A percentile compares a stretch with the other conserved stretches of the same genome.
Evolutionary conservation across 2,888 invertebrate genomes (phyloP).

Genomic region (Rhingia rostrata): DNA sequence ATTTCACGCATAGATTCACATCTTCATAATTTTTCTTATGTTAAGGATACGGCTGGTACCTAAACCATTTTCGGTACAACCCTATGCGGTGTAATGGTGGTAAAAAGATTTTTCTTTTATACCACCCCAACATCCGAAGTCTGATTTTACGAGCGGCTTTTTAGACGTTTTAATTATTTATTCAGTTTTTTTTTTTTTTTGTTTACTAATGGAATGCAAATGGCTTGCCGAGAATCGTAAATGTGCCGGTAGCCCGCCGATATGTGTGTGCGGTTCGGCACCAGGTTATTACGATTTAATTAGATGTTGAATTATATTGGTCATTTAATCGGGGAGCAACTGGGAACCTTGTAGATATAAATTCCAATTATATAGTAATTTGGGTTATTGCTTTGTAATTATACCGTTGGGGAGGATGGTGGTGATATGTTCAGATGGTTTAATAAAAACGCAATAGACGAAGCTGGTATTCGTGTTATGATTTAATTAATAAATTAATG

Average conservation of each 20-base stretch:
- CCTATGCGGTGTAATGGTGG: too few species aligned
- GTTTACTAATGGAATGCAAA: not conserved
- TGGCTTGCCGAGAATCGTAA: not conserved
- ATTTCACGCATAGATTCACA: conserved; percentile 38
- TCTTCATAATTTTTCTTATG: conserved; percentile 3
- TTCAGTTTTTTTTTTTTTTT: conserved; percentile 21
- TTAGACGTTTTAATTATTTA: conserved; percentile 23
- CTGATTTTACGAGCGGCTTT: not conserved
- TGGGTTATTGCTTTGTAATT: conserved; percentile 23
- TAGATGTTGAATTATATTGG: conserved; percentile 18
- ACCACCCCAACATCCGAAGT: not conserved
- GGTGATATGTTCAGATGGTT: too few species aligned
- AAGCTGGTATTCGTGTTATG: too few species aligned
- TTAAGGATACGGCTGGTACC: not conserved
- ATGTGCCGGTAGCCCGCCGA: not conserved
- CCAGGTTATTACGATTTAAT: conserved; percentile 33
- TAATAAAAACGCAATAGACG: too few species aligned
- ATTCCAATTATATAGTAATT: conserved; percentile 40
- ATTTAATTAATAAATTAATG: too few species aligned
- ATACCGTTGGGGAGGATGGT: not conserved
- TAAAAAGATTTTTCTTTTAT: not conserved
- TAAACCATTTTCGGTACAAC: not conserved
- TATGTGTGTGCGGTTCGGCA: not conserved
- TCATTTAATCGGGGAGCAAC: not conserved
- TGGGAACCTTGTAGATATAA: conserved; percentile 23